phyloP scores from a whole-genome alignment of 2,888 invertebrate genomes.

The Galerucella pusilla region DNA sequence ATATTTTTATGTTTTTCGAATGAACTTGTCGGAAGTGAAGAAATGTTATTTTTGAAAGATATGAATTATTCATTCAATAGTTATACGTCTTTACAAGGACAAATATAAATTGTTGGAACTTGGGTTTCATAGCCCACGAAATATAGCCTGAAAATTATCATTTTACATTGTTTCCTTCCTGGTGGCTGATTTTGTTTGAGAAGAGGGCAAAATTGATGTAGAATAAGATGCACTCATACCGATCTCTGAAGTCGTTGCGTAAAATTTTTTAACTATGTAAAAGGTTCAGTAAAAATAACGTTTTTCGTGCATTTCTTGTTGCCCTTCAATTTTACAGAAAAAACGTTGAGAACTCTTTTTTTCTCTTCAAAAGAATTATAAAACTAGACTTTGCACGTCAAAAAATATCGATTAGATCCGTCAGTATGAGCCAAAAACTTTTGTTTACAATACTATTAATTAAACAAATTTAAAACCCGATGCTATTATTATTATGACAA shows the following conservation, averaged over 20 bases:
- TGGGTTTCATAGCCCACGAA: too few relatives aligned
- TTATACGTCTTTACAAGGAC: too few relatives aligned
- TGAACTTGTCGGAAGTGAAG: too few relatives aligned
- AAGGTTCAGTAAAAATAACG: neutral
- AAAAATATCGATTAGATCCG: neutral
- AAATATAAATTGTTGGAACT: too few relatives aligned
- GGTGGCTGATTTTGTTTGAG: neutral
- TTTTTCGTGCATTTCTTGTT: neutral
- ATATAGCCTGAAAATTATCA: too few relatives aligned
- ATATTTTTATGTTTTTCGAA: too few relatives aligned
- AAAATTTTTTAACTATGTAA: neutral
- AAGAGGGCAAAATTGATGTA: neutral
- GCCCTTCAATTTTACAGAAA: neutral
- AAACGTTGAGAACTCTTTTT: neutral
- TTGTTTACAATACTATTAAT: neutral
- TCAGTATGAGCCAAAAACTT: neutral
- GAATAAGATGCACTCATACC: neutral
- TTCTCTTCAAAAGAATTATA: neutral
- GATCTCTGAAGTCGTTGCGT: neutral
- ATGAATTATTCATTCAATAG: too few relatives aligned
- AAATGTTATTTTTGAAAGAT: too few relatives aligned
- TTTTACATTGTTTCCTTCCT: neutral
- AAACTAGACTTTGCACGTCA: neutral
- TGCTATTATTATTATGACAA: neutral
- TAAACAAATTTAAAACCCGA: neutral